phyloP scores from a whole-genome alignment of 2,113 vertebrate species.

The Albula goreensis region DNA sequence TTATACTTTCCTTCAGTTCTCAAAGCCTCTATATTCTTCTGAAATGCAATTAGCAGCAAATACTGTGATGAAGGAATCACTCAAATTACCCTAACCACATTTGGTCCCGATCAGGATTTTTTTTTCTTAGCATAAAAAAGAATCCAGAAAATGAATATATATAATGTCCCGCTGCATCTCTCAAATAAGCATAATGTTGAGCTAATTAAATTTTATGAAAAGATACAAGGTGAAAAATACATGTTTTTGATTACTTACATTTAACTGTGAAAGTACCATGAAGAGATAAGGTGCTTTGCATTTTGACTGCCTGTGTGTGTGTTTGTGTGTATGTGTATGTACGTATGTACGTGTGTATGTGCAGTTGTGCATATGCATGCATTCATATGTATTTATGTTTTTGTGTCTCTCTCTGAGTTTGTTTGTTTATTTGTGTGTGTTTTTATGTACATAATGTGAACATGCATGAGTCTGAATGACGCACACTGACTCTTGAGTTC shows the following conservation, averaged over 20 bases:
- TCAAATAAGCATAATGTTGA: background rate
- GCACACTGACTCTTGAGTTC: slow-evolving; percentile 34
- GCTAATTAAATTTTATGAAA: background rate
- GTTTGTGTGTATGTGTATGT: background rate
- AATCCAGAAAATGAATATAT: background rate
- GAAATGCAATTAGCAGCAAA: slow-evolving; percentile 13
- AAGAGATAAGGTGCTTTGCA: slow-evolving; percentile 27
- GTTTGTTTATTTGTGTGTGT: slow-evolving; percentile 8
- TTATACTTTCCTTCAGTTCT: slow-evolving; percentile 14
- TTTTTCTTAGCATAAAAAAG: background rate
- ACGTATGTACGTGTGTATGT: background rate
- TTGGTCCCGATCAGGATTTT: slow-evolving; percentile 8
- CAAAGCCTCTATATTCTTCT: background rate
- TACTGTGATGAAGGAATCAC: slow-evolving; percentile 8
- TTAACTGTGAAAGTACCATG: background rate
- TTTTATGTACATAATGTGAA: background rate
- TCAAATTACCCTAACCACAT: slow-evolving; percentile 22
- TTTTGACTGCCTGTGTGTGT: slow-evolving; percentile 14
- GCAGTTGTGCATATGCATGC: too few species aligned
- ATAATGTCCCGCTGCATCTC: background rate
- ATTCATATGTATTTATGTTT: background rate
- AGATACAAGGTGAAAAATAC: background rate
- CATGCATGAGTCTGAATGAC: slow-evolving; percentile 29
- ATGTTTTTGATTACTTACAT: background rate
- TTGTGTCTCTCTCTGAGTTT: slow-evolving; percentile 10